A percentile compares a stretch with the other conserved stretches of the same genome.
phyloP scores from a whole-genome alignment of 2,797 vertebrate genomes.

The Aphelocoma californica region DNA sequence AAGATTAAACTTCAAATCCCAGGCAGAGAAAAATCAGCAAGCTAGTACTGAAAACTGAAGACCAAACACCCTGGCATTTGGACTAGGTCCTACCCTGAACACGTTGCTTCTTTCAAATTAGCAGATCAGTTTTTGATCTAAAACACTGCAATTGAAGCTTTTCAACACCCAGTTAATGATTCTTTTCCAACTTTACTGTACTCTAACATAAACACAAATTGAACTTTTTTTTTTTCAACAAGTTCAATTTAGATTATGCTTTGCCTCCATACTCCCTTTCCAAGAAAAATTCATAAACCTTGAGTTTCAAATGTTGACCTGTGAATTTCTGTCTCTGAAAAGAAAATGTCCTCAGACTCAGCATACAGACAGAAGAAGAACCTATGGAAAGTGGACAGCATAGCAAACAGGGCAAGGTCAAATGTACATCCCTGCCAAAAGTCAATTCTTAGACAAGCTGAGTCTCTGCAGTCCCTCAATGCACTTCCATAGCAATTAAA shows the following conservation, averaged over 20 bases:
- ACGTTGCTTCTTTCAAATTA: not conserved
- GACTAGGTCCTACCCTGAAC: not conserved
- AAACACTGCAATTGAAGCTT: not conserved
- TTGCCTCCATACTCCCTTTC: not conserved
- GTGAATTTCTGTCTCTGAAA: not conserved
- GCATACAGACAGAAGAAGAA: not conserved
- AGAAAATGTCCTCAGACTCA: not conserved
- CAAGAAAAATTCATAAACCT: not conserved
- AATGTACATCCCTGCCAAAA: not conserved
- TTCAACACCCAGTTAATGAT: not conserved
- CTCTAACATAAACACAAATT: not conserved
- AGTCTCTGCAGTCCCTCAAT: not conserved
- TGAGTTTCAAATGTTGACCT: not conserved
- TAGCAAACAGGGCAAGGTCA: not conserved
- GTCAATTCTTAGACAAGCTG: not conserved
- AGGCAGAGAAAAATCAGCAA: not conserved
- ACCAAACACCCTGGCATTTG: not conserved
- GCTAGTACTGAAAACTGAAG: not conserved
- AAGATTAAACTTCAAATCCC: not conserved
- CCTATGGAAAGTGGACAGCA: accelerated
- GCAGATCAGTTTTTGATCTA: not conserved
- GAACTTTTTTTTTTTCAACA: not conserved
- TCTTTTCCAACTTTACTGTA: not conserved
- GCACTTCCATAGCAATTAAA: not conserved
- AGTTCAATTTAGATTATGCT: not conserved